These are phyloP conservation scores for Stenolophus ochropezus DNA, from an alignment of 2,888 invertebrate species.

Conservation along the genomic window DNA sequence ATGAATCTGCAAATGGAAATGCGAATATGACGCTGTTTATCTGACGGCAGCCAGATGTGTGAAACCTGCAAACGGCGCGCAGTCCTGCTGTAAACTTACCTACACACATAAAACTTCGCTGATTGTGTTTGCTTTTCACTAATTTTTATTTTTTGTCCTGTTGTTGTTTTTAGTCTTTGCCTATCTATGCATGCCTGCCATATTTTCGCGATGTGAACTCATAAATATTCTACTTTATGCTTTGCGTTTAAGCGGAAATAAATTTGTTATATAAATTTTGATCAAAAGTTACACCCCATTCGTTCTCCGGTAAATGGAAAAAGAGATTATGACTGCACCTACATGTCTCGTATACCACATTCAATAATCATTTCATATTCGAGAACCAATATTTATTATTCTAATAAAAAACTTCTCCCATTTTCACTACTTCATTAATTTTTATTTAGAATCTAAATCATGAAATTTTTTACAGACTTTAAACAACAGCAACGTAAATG, in stretches of 20 bases:
- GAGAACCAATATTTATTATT: background rate
- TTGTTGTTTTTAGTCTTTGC: slow-evolving; percentile 14
- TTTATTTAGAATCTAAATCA: too few relatives aligned
- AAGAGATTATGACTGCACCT: background rate
- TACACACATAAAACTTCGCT: slow-evolving; percentile 36
- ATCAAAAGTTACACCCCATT: background rate
- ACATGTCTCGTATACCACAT: background rate
- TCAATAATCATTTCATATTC: background rate
- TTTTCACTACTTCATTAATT: too few relatives aligned
- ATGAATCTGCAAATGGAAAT: slow-evolving; percentile 53
- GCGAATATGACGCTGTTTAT: slow-evolving; percentile 47
- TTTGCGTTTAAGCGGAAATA: background rate
- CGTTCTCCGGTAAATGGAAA: background rate
- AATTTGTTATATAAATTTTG: slow-evolving; percentile 16
- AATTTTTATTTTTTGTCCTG: slow-evolving; percentile 31
- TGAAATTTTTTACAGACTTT: too few relatives aligned
- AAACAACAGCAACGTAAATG: too few relatives aligned
- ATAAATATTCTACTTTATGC: slow-evolving; percentile 31
- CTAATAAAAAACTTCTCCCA: too few relatives aligned
- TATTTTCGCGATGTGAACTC: slow-evolving; percentile 1
- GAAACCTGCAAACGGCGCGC: slow-evolving; percentile 3
- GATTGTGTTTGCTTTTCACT: slow-evolving; percentile 41
- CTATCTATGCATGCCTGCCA: slow-evolving; percentile 27
- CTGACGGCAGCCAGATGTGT: slow-evolving; percentile 48
- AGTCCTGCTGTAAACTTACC: slow-evolving; percentile 18